These are phyloP conservation scores for Rhineura floridana DNA, from an alignment of 2,113 vertebrate genomes.

Conservation along the genomic window DNA sequence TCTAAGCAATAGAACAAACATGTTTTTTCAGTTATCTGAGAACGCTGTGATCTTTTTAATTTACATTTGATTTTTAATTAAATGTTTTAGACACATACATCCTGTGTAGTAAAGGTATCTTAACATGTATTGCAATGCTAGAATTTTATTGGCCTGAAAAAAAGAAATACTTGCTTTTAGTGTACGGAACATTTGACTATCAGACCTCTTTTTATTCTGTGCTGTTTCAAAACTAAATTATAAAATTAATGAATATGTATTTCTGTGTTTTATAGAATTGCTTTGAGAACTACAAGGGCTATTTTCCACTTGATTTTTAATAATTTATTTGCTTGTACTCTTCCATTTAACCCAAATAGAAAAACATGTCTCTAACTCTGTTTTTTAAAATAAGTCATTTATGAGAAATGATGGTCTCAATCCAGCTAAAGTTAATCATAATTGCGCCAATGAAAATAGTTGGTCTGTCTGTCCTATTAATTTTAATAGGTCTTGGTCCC, in stretches of 20 bases:
- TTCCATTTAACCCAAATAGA: background rate
- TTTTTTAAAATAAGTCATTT: background rate
- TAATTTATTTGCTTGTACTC: background rate
- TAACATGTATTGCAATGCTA: conserved; percentile 10
- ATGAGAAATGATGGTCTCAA: background rate
- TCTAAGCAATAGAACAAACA: conserved; percentile 26
- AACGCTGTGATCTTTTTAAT: background rate
- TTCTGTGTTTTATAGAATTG: background rate
- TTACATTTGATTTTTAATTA: background rate
- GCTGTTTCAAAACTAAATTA: background rate
- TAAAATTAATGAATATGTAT: background rate
- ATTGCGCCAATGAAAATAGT: background rate
- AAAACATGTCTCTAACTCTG: too few species aligned
- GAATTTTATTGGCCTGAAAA: background rate
- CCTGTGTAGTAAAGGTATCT: background rate
- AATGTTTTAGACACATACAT: background rate
- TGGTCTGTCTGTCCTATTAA: background rate
- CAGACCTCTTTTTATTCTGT: background rate
- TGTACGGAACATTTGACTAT: conserved; percentile 15
- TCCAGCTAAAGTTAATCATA: background rate
- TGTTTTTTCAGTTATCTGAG: background rate
- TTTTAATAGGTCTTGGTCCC: background rate
- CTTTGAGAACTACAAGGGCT: background rate
- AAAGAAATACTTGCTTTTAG: background rate
- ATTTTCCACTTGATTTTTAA: background rate